Evolutionary conservation across 1,140 invertebrate genomes (phyloP), one percentile per base, ranked within the genome.

Genomic region (Pseudoatta argentina): DNA sequence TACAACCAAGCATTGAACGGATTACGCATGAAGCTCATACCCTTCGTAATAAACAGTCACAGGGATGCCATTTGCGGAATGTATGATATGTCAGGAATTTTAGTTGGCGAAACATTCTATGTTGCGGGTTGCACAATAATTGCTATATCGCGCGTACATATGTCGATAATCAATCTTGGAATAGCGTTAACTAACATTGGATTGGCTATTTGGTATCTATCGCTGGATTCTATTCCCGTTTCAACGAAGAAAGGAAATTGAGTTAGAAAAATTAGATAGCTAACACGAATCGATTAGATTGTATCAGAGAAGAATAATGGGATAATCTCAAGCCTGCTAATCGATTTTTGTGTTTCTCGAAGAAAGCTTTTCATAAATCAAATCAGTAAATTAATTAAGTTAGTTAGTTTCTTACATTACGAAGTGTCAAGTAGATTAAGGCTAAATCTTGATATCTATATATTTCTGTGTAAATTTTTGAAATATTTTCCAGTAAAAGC

Each of bases 71-170:
- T 48, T 48, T 39, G 79, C 55, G 55, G 55, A 59, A 73, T 34
- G 78, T 59, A 72, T 21, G 78, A 61, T 72, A 72, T 82, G 39
- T 82, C 53, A 39, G 69, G 79, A 83, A 82, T 82, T 73, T 72
- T 61, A 72, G 79, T 73, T 18, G 48, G 39, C 66, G 55, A 61
- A 73, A 73, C 73, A 73, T 51, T 24, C 67, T 61, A 55, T 10
- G 2, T 6, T 27, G 67, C 8, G 30, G n/a, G n/a, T 7, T 30
- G 4, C 14, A 59, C 67, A 73, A 59, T 59, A n/a, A 44, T 21
- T 48, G 24, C n/a, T 51, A 59, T 14, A 59, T 73, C 34, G 0
- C 6, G 8, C 14, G 57, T 44, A 55, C 4, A 3, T 39, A 12
- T 24, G 24, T 44, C 69, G 79, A 83, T 83, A 75, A 83, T 83